Base-by-base conservation (phyloP, 2,797 vertebrate species). In the Glossophaga mutica region DNA sequence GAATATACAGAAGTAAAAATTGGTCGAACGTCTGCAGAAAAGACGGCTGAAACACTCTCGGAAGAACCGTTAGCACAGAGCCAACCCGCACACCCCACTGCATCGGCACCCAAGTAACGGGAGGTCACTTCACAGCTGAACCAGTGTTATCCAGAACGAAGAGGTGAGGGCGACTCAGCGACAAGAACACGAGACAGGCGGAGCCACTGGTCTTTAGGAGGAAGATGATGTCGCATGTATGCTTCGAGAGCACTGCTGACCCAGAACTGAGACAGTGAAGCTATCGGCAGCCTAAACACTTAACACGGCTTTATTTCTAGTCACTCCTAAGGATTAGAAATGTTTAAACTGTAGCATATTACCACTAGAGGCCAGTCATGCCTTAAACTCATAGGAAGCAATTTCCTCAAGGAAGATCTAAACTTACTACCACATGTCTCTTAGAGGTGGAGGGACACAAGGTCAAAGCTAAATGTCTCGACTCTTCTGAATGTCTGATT, bases 311-410 rank as follows among this genome's bases (percentile, higher is more conserved):
- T 85, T 95, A 59, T 39, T 82, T 62, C 71, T 48, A 76, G 77
- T 55, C 46, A 79, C 18, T 46, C 10, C 0, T 18, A 9, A 81
- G 78, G 92, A 79, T 12, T 21, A 8, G 67, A 34, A 90, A 22
- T 18, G 46, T 78, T 22, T 11, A 0, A 74, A 96, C 82, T 62
- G 21, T 88, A 95, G 55, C 87, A 68, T 32, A 32, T 92, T 91
- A 85, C 98, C 99, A 98, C 98, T 98, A 99, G 98, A 98, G 98
- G 98, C 97, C 98, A 98, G 97, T 95, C 97, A 97, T 97, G 96
- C 95, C 97, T 98, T 97, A 96, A 82, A 71, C 95, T 98, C 37
- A 74, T 6, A 62, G 50, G 90, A 78, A 67, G 62, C 7, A 77
- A 78, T 78, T 94, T 94, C 59, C 37, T 91, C 55, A 91, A 96